A percentile compares a stretch with the other conserved stretches of the same genome.
phyloP scores from a whole-genome alignment of 2,888 invertebrate species.

The Cryptophagus acutangulus region DNA sequence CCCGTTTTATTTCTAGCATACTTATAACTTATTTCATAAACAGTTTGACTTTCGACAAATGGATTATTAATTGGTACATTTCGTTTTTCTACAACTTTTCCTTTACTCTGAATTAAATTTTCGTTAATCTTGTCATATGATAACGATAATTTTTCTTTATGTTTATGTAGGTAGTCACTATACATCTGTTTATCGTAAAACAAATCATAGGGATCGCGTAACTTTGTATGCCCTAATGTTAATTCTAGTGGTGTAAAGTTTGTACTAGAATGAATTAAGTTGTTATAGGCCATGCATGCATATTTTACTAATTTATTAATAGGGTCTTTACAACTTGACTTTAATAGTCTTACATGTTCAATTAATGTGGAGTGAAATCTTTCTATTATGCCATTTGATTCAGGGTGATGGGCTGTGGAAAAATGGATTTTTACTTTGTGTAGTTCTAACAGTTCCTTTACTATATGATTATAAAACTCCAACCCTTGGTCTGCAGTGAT shows the following conservation, averaged over 20 bases:
- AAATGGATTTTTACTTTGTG: slow-evolving; percentile 4
- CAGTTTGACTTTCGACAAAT: too few species aligned
- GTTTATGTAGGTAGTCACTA: too few species aligned
- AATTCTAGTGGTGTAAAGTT: slow-evolving; percentile 6
- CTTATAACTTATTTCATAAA: too few species aligned
- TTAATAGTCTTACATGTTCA: slow-evolving; percentile 2
- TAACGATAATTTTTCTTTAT: too few species aligned
- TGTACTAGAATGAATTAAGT: not conserved
- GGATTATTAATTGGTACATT: too few species aligned
- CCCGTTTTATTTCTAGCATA: too few species aligned
- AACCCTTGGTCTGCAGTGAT: not conserved
- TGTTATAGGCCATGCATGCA: slow-evolving; percentile 4
- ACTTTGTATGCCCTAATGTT: slow-evolving; percentile 2
- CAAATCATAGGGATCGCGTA: not conserved
- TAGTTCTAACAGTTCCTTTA: not conserved
- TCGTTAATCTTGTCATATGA: too few species aligned
- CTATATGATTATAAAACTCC: slow-evolving; percentile 5
- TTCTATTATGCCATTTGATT: slow-evolving; percentile 3
- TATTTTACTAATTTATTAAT: not conserved
- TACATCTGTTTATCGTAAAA: not conserved
- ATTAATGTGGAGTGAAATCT: slow-evolving; percentile 3
- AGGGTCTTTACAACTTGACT: not conserved
- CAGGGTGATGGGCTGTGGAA: slow-evolving; percentile 2
- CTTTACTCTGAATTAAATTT: too few species aligned
- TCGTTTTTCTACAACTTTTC: too few species aligned